phyloP scores from a whole-genome alignment of 2,113 vertebrate species.

The Alouatta palliata region DNA sequence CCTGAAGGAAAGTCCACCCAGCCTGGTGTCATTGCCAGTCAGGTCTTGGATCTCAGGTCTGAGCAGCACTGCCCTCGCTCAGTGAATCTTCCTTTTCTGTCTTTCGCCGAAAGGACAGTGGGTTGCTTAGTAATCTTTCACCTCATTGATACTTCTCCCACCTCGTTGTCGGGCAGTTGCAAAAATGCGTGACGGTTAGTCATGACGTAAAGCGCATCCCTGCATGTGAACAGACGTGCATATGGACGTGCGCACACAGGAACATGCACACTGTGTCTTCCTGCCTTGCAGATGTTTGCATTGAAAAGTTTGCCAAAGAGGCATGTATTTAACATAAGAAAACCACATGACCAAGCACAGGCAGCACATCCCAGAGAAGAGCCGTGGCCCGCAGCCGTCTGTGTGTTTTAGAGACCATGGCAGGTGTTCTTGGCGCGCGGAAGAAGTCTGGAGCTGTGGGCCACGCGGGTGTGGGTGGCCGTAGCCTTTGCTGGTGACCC shows the following conservation, averaged over 20 bases:
- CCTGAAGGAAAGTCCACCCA: constrained; percentile 96
- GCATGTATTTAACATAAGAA: not conserved
- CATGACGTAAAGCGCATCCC: not conserved
- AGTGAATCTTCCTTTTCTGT: too few species aligned
- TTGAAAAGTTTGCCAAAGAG: not conserved
- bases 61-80: fast-evolving
- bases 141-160: fast-evolving
- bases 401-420: not conserved
- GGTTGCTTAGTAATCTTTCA: not conserved
- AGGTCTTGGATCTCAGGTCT: constrained; percentile 97
- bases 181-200: not conserved
- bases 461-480: not conserved
- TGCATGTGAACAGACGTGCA: too few species aligned
- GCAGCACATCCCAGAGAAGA: not conserved
- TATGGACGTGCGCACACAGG: too few species aligned
- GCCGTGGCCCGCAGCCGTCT: fast-evolving
- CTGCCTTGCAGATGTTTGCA: not conserved
- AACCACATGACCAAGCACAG: not conserved
- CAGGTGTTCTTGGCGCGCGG: fast-evolving
- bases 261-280: not conserved
- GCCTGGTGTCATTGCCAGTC: constrained; percentile 92
- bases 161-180: fast-evolving
- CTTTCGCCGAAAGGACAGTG: fast-evolving
- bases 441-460: fast-evolving
- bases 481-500: fast-evolving